A percentile compares a stretch with the other conserved stretches of the same genome.
These are phyloP conservation scores for Xylocampa areola DNA, from an alignment of 2,888 invertebrate species.

Conservation along the genomic window DNA sequence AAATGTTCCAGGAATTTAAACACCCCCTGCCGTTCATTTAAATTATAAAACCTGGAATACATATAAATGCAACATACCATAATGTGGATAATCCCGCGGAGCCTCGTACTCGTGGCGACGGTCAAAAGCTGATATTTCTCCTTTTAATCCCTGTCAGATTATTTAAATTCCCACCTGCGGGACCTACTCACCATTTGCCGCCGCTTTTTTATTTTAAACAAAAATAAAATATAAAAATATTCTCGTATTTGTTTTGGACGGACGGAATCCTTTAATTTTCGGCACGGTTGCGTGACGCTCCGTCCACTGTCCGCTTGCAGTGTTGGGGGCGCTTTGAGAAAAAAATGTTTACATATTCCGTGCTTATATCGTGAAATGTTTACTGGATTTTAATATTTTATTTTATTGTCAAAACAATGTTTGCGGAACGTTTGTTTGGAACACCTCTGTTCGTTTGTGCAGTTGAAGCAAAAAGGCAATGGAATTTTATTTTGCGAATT, in stretches of 20 bases:
- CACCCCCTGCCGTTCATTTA: constrained; percentile 71
- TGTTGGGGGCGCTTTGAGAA: constrained; percentile 80
- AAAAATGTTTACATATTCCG: constrained; percentile 78
- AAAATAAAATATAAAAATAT: constrained; percentile 89
- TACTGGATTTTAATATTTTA: constrained; percentile 64
- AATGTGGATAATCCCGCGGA: constrained; percentile 79
- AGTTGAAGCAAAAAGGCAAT: constrained; percentile 28
- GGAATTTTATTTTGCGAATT: constrained; percentile 36
- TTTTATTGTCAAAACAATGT: constrained; percentile 57
- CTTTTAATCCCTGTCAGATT: constrained; percentile 90
- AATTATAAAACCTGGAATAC: constrained; percentile 77
- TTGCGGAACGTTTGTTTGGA: constrained; percentile 38
- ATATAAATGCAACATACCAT: constrained; percentile 77
- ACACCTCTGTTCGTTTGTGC: constrained; percentile 19
- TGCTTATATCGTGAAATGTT: constrained; percentile 69
- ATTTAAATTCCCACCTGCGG: constrained; percentile 90
- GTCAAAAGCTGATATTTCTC: constrained; percentile 89
- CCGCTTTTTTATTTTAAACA: constrained; percentile 82
- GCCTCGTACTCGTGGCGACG: constrained; percentile 78
- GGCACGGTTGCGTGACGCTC: constrained; percentile 83
- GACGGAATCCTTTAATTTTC: constrained; percentile 89
- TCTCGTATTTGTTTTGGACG: constrained; percentile 88
- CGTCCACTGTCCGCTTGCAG: constrained; percentile 74
- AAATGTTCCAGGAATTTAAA: constrained; percentile 52
- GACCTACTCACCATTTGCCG: constrained; percentile 76